Percentiles rank a stretch among this genome's conserved stretches.
Conservation (phyloP, 37 sponge, comb jelly and placozoan species). For the Tethya wilhelma region DNA sequence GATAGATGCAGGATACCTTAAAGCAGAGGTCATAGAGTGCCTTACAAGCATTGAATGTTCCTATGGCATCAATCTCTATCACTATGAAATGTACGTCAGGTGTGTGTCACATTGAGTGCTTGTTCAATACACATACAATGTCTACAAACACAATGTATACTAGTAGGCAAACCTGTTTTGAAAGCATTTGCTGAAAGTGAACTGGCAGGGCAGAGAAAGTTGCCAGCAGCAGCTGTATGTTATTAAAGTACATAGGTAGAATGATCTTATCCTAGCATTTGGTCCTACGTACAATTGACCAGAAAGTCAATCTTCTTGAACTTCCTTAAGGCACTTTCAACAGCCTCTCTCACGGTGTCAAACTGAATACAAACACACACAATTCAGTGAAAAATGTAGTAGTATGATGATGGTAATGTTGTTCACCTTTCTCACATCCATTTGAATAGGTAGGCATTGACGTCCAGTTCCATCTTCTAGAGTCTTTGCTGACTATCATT, state of each 20-base stretch:
- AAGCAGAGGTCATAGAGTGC: slow-evolving; percentile 72
- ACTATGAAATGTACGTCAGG: slow-evolving; percentile 45
- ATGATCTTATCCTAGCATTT: background rate
- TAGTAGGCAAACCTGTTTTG: slow-evolving; percentile 72
- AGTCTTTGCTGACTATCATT: slow-evolving; percentile 64
- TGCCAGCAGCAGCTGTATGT: slow-evolving; percentile 80
- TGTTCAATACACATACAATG: no score
- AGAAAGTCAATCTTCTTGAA: slow-evolving; percentile 78
- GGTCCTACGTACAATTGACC: slow-evolving; percentile 57
- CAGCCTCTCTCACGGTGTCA: slow-evolving; percentile 49
- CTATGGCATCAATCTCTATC: slow-evolving; percentile 84
- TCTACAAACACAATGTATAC: no score
- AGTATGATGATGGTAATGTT: no score
- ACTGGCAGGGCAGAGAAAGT: slow-evolving; percentile 84
- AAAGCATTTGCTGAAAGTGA: slow-evolving; percentile 77
- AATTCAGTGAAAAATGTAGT: no score
- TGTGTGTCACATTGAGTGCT: no score
- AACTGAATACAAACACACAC: slow-evolving; percentile 21
- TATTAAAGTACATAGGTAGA: background rate
- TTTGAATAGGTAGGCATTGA: slow-evolving; percentile 66
- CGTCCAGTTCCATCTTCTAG: slow-evolving; percentile 57
- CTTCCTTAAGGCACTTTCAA: slow-evolving; percentile 41
- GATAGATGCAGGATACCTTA: no score
- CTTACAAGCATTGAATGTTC: slow-evolving; percentile 73
- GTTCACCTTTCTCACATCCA: slow-evolving; percentile 78